Percentiles rank a stretch among this genome's conserved stretches.
phyloP scores from a whole-genome alignment of 2,113 vertebrate genomes.

The Sus scrofa region DNA sequence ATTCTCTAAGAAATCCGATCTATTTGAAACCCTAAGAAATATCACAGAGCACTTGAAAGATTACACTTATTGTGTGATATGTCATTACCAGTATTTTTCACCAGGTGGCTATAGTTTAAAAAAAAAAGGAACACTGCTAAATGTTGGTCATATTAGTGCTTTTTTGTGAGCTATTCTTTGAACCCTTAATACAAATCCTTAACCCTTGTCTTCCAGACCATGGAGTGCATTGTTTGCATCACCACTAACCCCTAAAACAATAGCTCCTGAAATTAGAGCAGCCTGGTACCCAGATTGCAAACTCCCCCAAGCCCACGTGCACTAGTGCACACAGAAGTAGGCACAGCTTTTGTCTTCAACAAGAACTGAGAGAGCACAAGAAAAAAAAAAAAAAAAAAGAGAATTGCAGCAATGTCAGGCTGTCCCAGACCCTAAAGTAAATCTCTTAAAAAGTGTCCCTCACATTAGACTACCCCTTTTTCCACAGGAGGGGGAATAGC shows the following conservation, averaged over 20 bases:
- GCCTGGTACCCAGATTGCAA: not conserved
- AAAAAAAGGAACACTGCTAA: not conserved
- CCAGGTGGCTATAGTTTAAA: not conserved
- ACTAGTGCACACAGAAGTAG: not conserved
- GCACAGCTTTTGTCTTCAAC: not conserved
- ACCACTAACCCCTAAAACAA: not conserved
- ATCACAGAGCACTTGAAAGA: slow-evolving; percentile 21
- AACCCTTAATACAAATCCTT: not conserved
- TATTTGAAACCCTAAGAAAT: slow-evolving; percentile 41
- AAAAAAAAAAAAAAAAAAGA: not conserved
- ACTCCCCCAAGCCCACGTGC: accelerated
- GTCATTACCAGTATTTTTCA: slow-evolving; percentile 24
- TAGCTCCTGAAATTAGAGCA: not conserved
- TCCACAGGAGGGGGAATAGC: not conserved
- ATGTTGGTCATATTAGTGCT: not conserved
- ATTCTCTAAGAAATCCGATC: slow-evolving; percentile 55
- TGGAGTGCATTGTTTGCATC: not conserved
- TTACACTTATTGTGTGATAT: not conserved
- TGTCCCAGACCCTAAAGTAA: not conserved
- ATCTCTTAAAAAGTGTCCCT: not conserved
- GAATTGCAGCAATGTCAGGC: accelerated
- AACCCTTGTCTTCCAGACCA: not conserved
- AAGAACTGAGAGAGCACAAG: not conserved
- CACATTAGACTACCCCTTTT: not conserved
- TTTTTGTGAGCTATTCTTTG: not conserved